Evolutionary conservation across 2,113 vertebrate genomes (phyloP).

Genomic region (Gopherus evgoodei): DNA sequence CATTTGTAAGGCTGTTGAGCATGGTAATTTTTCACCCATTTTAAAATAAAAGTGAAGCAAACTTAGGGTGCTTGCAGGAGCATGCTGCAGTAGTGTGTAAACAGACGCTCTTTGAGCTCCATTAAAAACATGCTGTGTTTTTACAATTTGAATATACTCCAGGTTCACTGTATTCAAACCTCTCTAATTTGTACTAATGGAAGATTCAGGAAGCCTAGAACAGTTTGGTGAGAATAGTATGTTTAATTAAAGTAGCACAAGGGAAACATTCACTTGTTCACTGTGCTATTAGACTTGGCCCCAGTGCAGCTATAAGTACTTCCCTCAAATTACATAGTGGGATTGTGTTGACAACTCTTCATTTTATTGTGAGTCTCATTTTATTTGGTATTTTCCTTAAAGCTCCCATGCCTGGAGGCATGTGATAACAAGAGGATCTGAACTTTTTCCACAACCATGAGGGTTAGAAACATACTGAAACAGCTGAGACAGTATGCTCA

Average conservation of each 20-base stretch:
- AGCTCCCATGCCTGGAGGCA: not conserved
- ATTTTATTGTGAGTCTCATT: not conserved
- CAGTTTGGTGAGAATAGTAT: not conserved
- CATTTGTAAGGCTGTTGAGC: conserved; percentile 8
- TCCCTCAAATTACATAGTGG: not conserved
- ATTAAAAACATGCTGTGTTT: not conserved
- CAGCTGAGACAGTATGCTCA: not conserved
- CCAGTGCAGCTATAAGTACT: not conserved
- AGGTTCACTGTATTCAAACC: not conserved
- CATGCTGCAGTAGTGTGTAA: not conserved
- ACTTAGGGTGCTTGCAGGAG: not conserved
- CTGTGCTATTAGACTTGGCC: not conserved
- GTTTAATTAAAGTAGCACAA: not conserved
- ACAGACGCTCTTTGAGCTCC: not conserved
- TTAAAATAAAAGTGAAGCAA: conserved; percentile 9
- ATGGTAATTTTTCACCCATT: not conserved
- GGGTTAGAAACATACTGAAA: not conserved
- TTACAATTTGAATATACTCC: not conserved
- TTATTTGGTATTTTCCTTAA: not conserved
- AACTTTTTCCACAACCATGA: not conserved
- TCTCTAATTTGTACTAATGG: not conserved
- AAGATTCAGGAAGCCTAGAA: not conserved
- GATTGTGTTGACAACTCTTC: not conserved
- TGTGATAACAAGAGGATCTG: not conserved
- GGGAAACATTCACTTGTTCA: not conserved